These are phyloP conservation scores for Apoda limacodes DNA, from an alignment of 2,888 invertebrate genomes.

Conservation along the genomic window DNA sequence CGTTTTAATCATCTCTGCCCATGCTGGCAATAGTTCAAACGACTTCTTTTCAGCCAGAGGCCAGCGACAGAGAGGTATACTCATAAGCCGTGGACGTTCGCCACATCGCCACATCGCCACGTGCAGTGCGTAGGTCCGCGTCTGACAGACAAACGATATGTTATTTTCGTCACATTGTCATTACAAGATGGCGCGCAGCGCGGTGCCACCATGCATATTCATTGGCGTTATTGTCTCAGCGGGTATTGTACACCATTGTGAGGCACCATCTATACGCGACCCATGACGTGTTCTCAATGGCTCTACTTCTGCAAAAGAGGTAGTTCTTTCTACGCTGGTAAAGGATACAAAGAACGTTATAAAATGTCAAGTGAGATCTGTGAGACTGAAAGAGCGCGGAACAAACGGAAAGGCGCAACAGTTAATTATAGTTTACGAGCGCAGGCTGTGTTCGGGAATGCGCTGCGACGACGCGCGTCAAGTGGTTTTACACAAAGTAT, in stretches of 20 bases:
- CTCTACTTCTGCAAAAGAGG: no score
- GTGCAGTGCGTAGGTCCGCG: constrained; percentile 13
- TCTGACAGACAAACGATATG: constrained; percentile 25
- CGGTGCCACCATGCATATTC: constrained; percentile 63
- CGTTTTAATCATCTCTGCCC: no score
- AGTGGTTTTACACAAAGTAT: no score
- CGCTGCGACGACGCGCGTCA: no score
- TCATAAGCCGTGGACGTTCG: no score
- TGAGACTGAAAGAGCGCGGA: constrained; percentile 33
- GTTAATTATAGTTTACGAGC: constrained; percentile 1
- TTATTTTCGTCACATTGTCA: constrained; percentile 65
- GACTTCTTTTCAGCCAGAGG: no score
- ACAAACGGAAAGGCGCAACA: constrained; percentile 24
- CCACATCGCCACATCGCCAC: constrained; percentile 1
- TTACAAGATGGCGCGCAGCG: constrained; percentile 54
- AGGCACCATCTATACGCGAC: constrained; percentile 28
- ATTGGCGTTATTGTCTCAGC: constrained; percentile 52
- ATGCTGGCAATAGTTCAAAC: no score
- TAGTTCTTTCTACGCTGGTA: no score
- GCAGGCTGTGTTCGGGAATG: no score
- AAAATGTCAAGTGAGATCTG: constrained; percentile 45
- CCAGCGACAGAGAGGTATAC: no score
- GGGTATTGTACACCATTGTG: constrained; percentile 43
- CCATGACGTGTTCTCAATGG: no score
- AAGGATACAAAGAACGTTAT: constrained; percentile 44